Conservation (phyloP, 2,797 vertebrate genomes). For the Malacoctenus gilli region DNA sequence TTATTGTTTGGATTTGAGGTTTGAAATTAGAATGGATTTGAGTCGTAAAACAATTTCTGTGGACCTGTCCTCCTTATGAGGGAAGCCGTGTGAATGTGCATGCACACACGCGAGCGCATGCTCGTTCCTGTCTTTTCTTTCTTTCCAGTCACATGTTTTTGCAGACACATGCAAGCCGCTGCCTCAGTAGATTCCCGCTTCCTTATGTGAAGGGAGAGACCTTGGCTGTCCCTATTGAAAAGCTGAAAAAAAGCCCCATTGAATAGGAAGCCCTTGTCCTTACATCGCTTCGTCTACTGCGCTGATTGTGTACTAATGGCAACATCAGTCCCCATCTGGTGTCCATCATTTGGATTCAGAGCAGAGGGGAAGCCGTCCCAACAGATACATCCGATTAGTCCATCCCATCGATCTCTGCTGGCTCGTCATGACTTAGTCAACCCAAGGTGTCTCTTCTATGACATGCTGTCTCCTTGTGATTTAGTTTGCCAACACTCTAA, state of each 20-base stretch:
- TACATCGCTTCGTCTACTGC: slow-evolving; percentile 56
- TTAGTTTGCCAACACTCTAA: slow-evolving; percentile 78
- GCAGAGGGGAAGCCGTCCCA: slow-evolving; percentile 68
- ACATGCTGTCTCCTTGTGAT: slow-evolving; percentile 75
- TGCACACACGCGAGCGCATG: not conserved
- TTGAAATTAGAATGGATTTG: not conserved
- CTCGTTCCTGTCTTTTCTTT: not conserved
- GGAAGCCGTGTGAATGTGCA: not conserved
- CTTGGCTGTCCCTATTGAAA: slow-evolving; percentile 60
- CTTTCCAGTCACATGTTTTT: slow-evolving; percentile 3
- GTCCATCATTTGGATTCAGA: slow-evolving; percentile 82
- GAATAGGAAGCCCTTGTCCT: slow-evolving; percentile 68
- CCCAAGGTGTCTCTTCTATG: slow-evolving; percentile 79
- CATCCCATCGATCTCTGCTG: slow-evolving; percentile 77
- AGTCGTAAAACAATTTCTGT: not conserved
- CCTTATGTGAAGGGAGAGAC: slow-evolving; percentile 48
- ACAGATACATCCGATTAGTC: slow-evolving; percentile 84
- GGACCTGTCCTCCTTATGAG: slow-evolving; percentile 9
- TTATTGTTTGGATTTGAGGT: slow-evolving; percentile 1
- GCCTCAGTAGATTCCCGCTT: slow-evolving; percentile 8
- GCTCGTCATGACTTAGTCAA: slow-evolving; percentile 78
- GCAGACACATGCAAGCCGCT: slow-evolving; percentile 17
- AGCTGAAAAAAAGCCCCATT: slow-evolving; percentile 54
- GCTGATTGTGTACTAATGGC: slow-evolving; percentile 75
- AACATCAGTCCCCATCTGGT: slow-evolving; percentile 72